Evolutionary conservation across 2,797 vertebrate genomes (phyloP).

Genomic region (Sarcoramphus papa): DNA sequence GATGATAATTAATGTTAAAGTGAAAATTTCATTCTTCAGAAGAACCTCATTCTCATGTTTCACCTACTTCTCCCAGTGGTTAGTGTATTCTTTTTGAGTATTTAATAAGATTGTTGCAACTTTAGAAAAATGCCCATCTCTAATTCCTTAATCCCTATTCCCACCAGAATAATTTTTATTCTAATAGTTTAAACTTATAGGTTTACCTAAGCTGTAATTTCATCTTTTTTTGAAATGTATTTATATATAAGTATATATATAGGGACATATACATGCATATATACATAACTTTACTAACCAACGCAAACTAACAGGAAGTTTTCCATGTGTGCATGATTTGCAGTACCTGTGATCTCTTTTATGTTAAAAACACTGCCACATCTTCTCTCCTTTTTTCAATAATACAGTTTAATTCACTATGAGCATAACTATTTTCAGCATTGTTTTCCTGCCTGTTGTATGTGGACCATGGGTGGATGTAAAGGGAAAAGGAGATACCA

Average conservation of each 20-base stretch:
- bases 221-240: fast-evolving
- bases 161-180: background rate
- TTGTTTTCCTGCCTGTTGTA: background rate
- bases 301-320: background rate
- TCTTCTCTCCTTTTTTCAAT: background rate
- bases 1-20: background rate
- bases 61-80: background rate
- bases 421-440: background rate
- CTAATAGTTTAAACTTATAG: background rate
- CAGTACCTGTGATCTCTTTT: background rate
- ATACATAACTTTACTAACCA: background rate
- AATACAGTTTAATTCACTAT: background rate
- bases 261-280: background rate
- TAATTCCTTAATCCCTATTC: background rate
- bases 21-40: background rate
- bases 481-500: background rate
- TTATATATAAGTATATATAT: background rate
- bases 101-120: background rate
- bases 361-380: background rate
- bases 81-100: background rate
- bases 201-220: background rate
- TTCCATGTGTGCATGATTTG: background rate
- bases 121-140: background rate
- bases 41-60: background rate
- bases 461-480: background rate